These are phyloP conservation scores for Bombylius discolor DNA, from an alignment of 2,888 invertebrate species.

Conservation along the genomic window DNA sequence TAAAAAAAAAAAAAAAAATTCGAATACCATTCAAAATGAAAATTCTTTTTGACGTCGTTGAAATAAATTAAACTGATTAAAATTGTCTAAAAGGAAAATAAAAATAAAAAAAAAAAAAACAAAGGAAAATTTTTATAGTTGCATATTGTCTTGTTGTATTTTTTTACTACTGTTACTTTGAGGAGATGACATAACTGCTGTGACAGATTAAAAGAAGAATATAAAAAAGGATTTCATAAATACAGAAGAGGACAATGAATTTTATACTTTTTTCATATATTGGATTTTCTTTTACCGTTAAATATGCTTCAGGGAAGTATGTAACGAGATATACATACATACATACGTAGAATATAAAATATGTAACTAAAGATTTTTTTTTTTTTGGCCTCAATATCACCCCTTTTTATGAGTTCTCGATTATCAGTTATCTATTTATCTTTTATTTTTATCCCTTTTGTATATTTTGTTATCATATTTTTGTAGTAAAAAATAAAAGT, in stretches of 20 bases:
- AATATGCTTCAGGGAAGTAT: too few species aligned
- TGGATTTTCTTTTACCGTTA: too few species aligned
- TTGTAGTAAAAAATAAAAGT: slow-evolving; percentile 6
- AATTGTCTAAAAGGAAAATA: not conserved
- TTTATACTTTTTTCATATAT: too few species aligned
- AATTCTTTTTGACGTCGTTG: not conserved
- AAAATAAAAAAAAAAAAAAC: too few species aligned
- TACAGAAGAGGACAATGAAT: too few species aligned
- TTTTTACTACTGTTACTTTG: too few species aligned
- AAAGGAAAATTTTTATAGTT: too few species aligned
- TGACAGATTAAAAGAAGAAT: not conserved
- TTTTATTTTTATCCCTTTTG: slow-evolving; percentile 2
- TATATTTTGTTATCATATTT: slow-evolving; percentile 3
- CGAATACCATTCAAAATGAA: not conserved
- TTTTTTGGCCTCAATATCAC: not conserved
- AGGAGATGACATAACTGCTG: not conserved
- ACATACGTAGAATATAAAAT: too few species aligned
- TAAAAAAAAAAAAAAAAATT: too few species aligned
- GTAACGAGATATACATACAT: too few species aligned
- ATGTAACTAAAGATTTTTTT: not conserved
- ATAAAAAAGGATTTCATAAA: too few species aligned
- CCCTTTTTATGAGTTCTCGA: not conserved
- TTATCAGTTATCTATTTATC: slow-evolving; percentile 1
- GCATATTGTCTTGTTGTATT: too few species aligned
- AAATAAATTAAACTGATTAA: slow-evolving; percentile 6